phyloP scores from a whole-genome alignment of 2,797 vertebrate species.

The Dicrostonyx torquatus region DNA sequence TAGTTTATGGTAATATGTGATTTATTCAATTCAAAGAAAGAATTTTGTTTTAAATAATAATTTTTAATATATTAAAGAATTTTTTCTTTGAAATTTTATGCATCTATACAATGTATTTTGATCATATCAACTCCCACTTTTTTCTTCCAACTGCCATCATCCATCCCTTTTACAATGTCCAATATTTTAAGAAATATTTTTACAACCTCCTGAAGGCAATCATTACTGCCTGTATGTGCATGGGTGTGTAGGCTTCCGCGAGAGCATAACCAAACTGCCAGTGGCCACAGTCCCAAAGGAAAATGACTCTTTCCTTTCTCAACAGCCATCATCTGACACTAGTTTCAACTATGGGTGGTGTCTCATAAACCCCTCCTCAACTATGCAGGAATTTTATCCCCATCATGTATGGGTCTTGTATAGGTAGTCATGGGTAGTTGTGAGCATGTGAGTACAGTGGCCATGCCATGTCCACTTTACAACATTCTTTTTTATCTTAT shows the following conservation, averaged over 20 bases:
- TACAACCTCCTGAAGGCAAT: background rate
- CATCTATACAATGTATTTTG: background rate
- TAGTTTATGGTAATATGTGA: background rate
- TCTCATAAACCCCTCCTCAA: background rate
- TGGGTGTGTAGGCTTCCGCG: too few species aligned
- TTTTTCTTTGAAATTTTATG: background rate
- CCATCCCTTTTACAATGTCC: background rate
- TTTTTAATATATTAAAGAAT: background rate
- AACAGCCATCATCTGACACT: background rate
- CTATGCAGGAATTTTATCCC: background rate
- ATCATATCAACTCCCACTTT: background rate
- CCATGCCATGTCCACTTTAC: background rate
- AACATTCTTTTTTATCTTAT: background rate
- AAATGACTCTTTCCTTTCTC: background rate
- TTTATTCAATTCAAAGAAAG: background rate
- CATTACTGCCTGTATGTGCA: background rate
- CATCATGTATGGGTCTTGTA: background rate
- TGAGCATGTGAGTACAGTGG: background rate
- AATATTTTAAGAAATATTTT: background rate
- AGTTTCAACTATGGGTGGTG: background rate
- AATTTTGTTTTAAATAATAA: background rate
- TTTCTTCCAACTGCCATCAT: background rate
- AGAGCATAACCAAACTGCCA: background rate
- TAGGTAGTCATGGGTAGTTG: background rate
- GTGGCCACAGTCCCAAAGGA: background rate